Evolutionary conservation across 2,113 vertebrate species (phyloP), one percentile per base, ranked within the genome.

Genomic region (Psettodes erumei): DNA sequence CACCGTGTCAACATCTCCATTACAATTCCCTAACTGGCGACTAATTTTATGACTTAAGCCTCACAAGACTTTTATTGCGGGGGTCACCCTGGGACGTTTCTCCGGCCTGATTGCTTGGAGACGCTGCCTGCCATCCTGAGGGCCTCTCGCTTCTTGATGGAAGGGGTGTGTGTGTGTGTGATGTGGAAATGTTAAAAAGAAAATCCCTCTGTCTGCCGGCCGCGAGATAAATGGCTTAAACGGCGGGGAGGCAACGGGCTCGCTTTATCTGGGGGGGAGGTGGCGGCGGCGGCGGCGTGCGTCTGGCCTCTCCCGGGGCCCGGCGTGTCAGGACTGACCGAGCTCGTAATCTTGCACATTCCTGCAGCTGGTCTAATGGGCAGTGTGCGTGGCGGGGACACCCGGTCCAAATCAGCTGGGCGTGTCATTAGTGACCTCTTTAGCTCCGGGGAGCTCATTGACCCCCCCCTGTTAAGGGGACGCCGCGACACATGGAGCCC

Each of bases 281-380:
- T n/a, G n/a, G n/a, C n/a, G n/a, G n/a, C n/a, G n/a, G n/a, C n/a
- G n/a, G n/a, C 23, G 30, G 79, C 45, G 82, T 67, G 68, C 74
- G 59, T 54, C n/a, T 68, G 81, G 33, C 12, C 33, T 56, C 66
- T 72, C 68, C 0, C n/a, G n/a, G 19, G 56, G 28, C 65, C 47
- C 38, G 25, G 37, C 25, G 63, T 68, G 61, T 63, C 70, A 51
- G 28, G 13, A 10, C 45, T 74, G 73, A 2, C 27, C 15, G 11
- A 51, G 59, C 76, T 64, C 83, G 59, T 89, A 77, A 88, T 86
- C 82, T 70, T 1, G 33, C 51, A 82, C 79, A 83, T 54, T 78
- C 82, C 79, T 45, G 48, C 3, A 69, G 78, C 48, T 70, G 74
- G 12, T 6, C 45, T 77, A 70, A 76, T 76, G 63, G 72, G 28